Evolutionary conservation across 2,888 invertebrate genomes (phyloP).

Genomic region (Drosophila ustulata): DNA sequence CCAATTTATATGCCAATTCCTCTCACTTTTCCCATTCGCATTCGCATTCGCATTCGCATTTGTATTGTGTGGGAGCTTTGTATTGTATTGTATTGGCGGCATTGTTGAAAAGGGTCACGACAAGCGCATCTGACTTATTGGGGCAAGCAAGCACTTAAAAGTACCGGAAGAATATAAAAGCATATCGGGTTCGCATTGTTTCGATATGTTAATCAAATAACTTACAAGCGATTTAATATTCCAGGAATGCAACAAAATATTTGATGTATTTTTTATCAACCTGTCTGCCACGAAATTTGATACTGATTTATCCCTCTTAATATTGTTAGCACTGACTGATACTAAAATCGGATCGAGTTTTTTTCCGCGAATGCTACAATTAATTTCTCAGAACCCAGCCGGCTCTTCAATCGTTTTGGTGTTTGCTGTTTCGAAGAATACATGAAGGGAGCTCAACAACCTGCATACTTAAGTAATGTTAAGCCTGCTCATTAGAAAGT

Average conservation of each 20-base stretch:
- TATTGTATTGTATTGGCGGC: slow-evolving; percentile 40
- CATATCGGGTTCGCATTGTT: slow-evolving; percentile 37
- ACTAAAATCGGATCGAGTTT: not conserved
- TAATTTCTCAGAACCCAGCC: not conserved
- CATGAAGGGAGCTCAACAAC: not conserved
- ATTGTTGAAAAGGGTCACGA: slow-evolving; percentile 55
- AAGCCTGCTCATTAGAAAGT: slow-evolving; percentile 16
- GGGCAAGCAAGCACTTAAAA: slow-evolving; percentile 39
- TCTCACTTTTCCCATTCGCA: slow-evolving; percentile 21
- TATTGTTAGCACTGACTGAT: not conserved
- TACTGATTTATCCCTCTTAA: slow-evolving; percentile 1
- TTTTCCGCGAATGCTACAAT: not conserved
- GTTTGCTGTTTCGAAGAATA: not conserved
- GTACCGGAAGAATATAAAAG: slow-evolving; percentile 31
- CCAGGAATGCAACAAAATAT: not conserved
- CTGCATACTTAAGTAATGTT: not conserved
- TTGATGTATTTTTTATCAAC: slow-evolving; percentile 2
- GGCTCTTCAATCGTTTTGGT: not conserved
- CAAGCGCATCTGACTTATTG: slow-evolving; percentile 32
- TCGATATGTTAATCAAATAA: slow-evolving; percentile 40
- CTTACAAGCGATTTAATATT: slow-evolving; percentile 11
- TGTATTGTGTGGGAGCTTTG: slow-evolving; percentile 22
- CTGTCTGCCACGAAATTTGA: slow-evolving; percentile 1
- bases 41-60: not conserved
- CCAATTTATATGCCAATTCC: slow-evolving; percentile 71